Conservation (phyloP, 2,888 invertebrate species). For the Acrobasis consociella region DNA sequence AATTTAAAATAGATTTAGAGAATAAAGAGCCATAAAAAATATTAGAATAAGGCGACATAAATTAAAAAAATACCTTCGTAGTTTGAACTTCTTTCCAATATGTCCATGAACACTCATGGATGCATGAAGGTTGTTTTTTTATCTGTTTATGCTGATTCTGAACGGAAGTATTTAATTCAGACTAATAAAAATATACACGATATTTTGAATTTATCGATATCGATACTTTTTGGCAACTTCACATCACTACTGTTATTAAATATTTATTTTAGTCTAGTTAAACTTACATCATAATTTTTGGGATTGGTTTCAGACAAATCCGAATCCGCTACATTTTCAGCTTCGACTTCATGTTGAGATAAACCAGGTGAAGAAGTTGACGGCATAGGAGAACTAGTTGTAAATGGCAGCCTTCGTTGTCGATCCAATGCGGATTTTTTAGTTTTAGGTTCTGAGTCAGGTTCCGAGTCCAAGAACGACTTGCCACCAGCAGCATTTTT, state of each 20-base stretch:
- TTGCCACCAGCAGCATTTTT: conserved; percentile 28
- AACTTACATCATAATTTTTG: conserved; percentile 1
- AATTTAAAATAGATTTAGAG: conserved; percentile 3
- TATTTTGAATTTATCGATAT: conserved; percentile 24
- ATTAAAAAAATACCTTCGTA: conserved; percentile 32
- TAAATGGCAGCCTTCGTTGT: conserved; percentile 3
- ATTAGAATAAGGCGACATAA: conserved; percentile 20
- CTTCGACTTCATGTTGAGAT: neutral
- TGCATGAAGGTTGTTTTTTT: conserved; percentile 31
- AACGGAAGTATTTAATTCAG: conserved; percentile 27
- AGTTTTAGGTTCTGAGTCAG: conserved; percentile 12
- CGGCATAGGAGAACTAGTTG: too few relatives aligned
- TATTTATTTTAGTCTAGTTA: conserved; percentile 1
- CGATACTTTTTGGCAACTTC: conserved; percentile 12
- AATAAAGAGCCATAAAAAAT: conserved; percentile 7
- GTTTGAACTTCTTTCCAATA: conserved; percentile 36
- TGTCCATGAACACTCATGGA: conserved; percentile 29
- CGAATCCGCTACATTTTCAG: neutral
- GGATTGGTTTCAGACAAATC: neutral
- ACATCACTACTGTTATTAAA: neutral
- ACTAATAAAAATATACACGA: too few relatives aligned
- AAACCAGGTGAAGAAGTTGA: neutral
- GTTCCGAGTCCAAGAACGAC: conserved; percentile 19
- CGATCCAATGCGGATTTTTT: conserved; percentile 12
- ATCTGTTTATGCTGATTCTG: conserved; percentile 27